Evolutionary conservation across 2,113 vertebrate species (phyloP), one percentile per base, ranked within the genome.

Genomic region (Sceloporus tristichus): DNA sequence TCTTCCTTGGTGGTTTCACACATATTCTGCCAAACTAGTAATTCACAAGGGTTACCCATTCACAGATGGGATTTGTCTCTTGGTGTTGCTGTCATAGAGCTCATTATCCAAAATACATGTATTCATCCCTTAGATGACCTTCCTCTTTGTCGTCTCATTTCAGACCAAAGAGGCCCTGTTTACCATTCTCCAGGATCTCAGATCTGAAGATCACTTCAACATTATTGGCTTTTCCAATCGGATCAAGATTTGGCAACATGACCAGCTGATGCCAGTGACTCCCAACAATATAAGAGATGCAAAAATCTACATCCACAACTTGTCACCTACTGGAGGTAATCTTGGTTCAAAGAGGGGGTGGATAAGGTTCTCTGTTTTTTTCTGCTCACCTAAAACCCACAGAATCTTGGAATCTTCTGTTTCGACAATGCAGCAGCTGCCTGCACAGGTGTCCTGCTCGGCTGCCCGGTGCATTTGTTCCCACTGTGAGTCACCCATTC

Each of bases 141-240:
- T 2, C 1, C 70, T 87, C 18, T 76, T 89, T 75, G 92, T 90
- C 13, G 14, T 62, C 82, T 92, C 83, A 89, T 86, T 89, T 62
- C 92, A 99, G 99, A 99, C 98, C 38, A 99, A 98, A 93, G 98
- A 98, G 9, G 98, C 99, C 82, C 97, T 99, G 79, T 98, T 99
- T 94, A 98, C 98, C 71, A 99, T 99, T 85, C 97, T 99, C 88
- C 97, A 94, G 9, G 98, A 99, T 83, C 96, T 99, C 53, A 96
- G 98, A 40, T 97, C 98, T 1, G 95, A 95, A 23, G 99, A 99
- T 80, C 97, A 88, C 74, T 99, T 99, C 90, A 99, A 98, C 90
- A 98, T 99, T 84, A 95, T 99, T 90, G 98, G 98, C 70, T 99
- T 99, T 95, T 98, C 98, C 93, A 98, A 96, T 79, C 94, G 96